Evolutionary conservation across 2,888 invertebrate species (phyloP).

Genomic region (Sesia apiformis): DNA sequence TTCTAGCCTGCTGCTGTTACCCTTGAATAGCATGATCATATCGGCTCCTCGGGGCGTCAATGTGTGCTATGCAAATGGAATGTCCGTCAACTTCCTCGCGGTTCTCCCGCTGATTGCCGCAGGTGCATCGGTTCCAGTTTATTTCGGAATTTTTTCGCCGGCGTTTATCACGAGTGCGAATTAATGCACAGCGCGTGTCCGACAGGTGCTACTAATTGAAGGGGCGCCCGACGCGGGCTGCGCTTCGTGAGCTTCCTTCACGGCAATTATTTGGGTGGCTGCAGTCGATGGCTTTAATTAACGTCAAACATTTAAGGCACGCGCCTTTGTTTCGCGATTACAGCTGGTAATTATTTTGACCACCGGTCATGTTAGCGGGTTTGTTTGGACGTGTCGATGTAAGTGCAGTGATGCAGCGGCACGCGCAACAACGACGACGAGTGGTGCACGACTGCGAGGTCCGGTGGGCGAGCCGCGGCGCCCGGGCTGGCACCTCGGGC

Average conservation of each 20-base stretch:
- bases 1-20: conserved; percentile 88
- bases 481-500: conserved; percentile 41
- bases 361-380: not conserved
- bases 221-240: conserved; percentile 32
- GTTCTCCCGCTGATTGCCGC: conserved; percentile 33
- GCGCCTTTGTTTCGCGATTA: conserved; percentile 45
- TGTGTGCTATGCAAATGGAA: not conserved
- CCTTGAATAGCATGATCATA: conserved; percentile 88
- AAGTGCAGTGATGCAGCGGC: conserved; percentile 24
- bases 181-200: conserved; percentile 59
- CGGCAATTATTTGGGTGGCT: conserved; percentile 67
- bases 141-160: conserved; percentile 57
- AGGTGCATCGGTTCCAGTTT: conserved; percentile 69
- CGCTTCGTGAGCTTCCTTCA: conserved; percentile 45
- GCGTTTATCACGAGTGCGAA: conserved; percentile 59
- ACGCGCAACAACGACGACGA: conserved; percentile 50
- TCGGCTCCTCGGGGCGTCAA: conserved; percentile 16
- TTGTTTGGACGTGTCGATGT: not conserved
- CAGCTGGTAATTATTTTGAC: conserved; percentile 1
- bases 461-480: conserved; percentile 49
- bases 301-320: conserved; percentile 30
- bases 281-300: conserved; percentile 47
- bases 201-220: conserved; percentile 67
- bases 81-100: conserved; percentile 11
- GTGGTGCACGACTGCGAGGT: conserved; percentile 53